phyloP scores from a whole-genome alignment of 1,140 invertebrate species.

The Drosophila sturtevanti region DNA sequence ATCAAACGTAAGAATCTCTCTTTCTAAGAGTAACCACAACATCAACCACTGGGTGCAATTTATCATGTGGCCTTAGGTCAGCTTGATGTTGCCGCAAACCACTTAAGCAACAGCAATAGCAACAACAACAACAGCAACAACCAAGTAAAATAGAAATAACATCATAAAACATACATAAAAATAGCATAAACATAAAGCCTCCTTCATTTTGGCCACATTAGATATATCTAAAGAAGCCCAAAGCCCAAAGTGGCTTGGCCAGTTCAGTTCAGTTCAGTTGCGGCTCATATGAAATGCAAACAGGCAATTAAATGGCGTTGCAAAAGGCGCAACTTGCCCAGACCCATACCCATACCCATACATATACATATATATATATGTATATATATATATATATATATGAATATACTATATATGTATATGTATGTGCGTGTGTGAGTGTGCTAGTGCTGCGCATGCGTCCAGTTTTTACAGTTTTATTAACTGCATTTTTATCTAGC shows the following conservation, averaged over 20 bases:
- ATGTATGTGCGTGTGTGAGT: constrained; percentile 41
- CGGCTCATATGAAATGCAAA: constrained; percentile 78
- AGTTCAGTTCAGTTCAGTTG: constrained; percentile 6
- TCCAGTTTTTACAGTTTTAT: constrained; percentile 82
- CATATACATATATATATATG: constrained; percentile 36
- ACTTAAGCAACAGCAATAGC: constrained; percentile 22
- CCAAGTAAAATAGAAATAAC: constrained; percentile 28
- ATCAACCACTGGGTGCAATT: constrained; percentile 53
- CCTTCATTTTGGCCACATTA: constrained; percentile 13
- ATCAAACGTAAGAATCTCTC: background rate
- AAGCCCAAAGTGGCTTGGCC: constrained; percentile 4
- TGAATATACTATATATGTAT: too few relatives aligned
- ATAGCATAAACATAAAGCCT: constrained; percentile 48
- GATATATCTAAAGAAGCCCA: constrained; percentile 6
- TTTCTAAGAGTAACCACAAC: background rate
- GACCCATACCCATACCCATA: constrained; percentile 22
- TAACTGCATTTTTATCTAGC: constrained; percentile 81
- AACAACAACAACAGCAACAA: background rate
- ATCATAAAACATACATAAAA: constrained; percentile 38
- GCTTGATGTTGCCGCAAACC: constrained; percentile 44
- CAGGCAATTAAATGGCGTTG: constrained; percentile 81
- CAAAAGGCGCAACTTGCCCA: constrained; percentile 69
- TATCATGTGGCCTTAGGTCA: constrained; percentile 52
- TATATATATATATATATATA: constrained; percentile 37
- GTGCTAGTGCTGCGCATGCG: constrained; percentile 63